These are phyloP conservation scores for Panagrolaimus sp. DNA, from an alignment of 1,140 invertebrate genomes.

Conservation along the genomic window DNA sequence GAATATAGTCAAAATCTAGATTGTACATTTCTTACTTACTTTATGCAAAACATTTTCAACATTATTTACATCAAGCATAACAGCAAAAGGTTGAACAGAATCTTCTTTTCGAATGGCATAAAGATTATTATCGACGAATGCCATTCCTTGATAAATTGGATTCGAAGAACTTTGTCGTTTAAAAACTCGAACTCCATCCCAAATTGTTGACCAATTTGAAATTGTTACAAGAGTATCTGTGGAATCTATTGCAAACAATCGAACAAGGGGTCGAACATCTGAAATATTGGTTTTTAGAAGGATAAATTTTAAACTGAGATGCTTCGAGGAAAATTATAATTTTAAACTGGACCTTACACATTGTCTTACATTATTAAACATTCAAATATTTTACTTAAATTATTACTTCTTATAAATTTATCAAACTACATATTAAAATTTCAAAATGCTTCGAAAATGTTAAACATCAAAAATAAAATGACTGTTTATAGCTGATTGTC, in stretches of 20 bases:
- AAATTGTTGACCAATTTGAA: slow-evolving; percentile 47
- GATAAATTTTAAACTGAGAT: no score
- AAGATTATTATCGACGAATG: slow-evolving; percentile 55
- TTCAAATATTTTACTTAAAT: no score
- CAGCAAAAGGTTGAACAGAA: slow-evolving; percentile 45
- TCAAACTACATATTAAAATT: no score
- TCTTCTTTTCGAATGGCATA: slow-evolving; percentile 57
- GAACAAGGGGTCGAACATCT: slow-evolving; percentile 55
- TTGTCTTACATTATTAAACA: no score
- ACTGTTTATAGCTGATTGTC: no score
- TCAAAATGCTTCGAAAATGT: no score
- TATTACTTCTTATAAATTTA: no score
- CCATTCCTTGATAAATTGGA: slow-evolving; percentile 47
- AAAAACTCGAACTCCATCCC: slow-evolving; percentile 23
- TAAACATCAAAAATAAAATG: no score
- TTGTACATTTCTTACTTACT: slow-evolving; percentile 2
- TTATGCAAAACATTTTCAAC: slow-evolving; percentile 54
- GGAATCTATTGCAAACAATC: slow-evolving; percentile 58
- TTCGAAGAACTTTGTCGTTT: slow-evolving; percentile 25
- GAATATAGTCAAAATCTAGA: no score
- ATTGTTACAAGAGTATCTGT: slow-evolving; percentile 48
- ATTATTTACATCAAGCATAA: slow-evolving; percentile 54
- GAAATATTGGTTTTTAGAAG: slow-evolving; percentile 20
- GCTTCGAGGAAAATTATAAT: no score
- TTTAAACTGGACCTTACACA: no score